Base-by-base conservation (phyloP, 2,797 vertebrate genomes). In the Melanotaenia nigrans region DNA sequence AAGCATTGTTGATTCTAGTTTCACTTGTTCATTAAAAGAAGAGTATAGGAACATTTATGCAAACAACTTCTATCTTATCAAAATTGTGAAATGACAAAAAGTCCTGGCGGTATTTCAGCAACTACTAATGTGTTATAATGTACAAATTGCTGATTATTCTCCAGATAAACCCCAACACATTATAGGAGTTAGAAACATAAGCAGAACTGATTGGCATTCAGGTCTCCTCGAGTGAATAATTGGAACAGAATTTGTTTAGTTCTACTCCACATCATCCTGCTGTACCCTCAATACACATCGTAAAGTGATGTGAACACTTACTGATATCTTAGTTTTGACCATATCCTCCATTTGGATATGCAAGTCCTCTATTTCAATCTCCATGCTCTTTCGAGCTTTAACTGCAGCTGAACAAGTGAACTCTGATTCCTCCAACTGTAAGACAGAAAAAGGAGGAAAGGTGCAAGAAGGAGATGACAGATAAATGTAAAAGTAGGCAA, bases 301-400 rank as follows among this genome's bases (percentile, higher is more conserved):
- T 28, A n/a, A 9, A 35, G 36, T 55, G 20, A 79, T 59, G 36
- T 65, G 38, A 61, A 33, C 68, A 93, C 97, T 95, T 85, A 99
- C 98, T 67, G 94, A 95, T 24, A 95, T 93, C 93, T 99, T 99
- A 64, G 94, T 87, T 90, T 98, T 99, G 86, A 94, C 32, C 18
- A 99, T 93, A 65, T 99, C 98, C 0, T 99, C 97, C 3, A 99
- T 97, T 93, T 99, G 98, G 76, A 98, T 92, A 74, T 99, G 98
- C 70, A 99, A 89, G 92, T 99, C 97, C 87, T 99, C 97, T 0
- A 99, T 97, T 93, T 99, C 98, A 65, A 97, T 90, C 88, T 99
- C 98, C 96, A 99, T 98, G 51, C 96, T 93, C 90, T 99, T 99
- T 20, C 97, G 95, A 14, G 96, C 95, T 87, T 99, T 99, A 42